These are phyloP conservation scores for Erynnis tages DNA, from an alignment of 2,888 invertebrate species.

Conservation along the genomic window DNA sequence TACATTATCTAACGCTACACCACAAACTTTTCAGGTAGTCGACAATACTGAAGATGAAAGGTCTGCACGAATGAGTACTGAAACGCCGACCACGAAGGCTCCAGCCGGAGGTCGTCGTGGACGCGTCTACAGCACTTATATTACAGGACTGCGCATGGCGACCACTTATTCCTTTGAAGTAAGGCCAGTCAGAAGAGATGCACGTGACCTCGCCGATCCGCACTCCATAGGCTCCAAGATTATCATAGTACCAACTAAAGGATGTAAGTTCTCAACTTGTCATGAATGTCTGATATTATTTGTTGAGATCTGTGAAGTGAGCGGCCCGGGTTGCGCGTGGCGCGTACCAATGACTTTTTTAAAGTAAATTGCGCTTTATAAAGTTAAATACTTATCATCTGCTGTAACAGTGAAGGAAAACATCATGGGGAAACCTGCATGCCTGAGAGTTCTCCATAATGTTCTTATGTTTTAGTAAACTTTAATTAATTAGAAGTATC, in stretches of 20 bases:
- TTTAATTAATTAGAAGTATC: too few species aligned
- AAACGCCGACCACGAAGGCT: constrained; percentile 44
- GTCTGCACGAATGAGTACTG: constrained; percentile 40
- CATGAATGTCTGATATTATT: too few species aligned
- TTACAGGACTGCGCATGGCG: constrained; percentile 89
- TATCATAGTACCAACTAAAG: constrained; percentile 90
- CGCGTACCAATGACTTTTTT: too few species aligned
- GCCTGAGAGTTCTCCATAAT: too few species aligned
- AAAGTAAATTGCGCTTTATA: too few species aligned
- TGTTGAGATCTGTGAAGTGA: too few species aligned
- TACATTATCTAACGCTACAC: constrained; percentile 22
- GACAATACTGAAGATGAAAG: constrained; percentile 62
- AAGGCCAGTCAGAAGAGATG: constrained; percentile 79
- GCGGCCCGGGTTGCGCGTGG: too few species aligned
- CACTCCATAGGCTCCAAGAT: constrained; percentile 84
- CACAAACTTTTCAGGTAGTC: constrained; percentile 51
- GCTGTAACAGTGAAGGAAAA: too few species aligned
- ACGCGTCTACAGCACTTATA: constrained; percentile 79
- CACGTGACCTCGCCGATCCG: constrained; percentile 75
- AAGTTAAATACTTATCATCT: too few species aligned
- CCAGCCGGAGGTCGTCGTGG: constrained; percentile 46
- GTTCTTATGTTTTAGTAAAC: too few species aligned
- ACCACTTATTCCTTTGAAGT: constrained; percentile 92
- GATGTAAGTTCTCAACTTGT: constrained; percentile 92
- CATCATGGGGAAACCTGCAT: too few species aligned